These are phyloP conservation scores for Sialia sialis DNA, from an alignment of 2,113 vertebrate species.

Conservation along the genomic window DNA sequence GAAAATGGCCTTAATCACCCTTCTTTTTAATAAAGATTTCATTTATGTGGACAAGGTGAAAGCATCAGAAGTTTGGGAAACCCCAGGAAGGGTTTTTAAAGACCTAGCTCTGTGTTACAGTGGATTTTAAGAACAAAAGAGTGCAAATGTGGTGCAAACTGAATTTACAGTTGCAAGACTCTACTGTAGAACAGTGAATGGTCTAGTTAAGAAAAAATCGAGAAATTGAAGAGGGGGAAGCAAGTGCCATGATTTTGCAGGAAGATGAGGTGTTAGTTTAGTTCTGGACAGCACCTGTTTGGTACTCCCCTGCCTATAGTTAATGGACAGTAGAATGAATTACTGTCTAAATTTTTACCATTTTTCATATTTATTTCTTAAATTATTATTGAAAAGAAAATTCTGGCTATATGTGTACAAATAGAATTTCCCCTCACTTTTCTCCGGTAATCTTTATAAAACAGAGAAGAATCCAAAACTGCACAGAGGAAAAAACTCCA, in stretches of 20 bases:
- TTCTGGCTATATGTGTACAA: background rate
- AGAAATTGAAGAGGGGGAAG: background rate
- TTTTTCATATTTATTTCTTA: background rate
- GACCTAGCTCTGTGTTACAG: background rate
- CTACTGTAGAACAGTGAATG: background rate
- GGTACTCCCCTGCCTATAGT: background rate
- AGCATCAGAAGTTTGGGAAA: background rate
- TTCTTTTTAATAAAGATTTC: background rate
- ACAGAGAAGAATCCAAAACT: background rate
- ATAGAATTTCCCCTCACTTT: background rate
- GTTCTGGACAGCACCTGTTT: background rate
- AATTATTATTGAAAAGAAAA: background rate
- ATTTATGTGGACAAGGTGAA: background rate
- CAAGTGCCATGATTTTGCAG: background rate
- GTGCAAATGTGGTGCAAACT: background rate
- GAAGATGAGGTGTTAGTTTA: background rate
- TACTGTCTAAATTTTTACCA: rapidly evolving
- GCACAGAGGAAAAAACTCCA: background rate
- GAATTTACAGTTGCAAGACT: background rate
- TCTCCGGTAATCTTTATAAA: background rate
- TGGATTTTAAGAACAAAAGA: background rate
- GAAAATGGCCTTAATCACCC: background rate
- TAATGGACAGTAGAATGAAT: background rate
- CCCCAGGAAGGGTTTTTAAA: background rate
- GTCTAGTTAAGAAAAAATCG: background rate